Evolutionary conservation across 2,113 vertebrate species (phyloP).

Genomic region (Oriolus oriolus): DNA sequence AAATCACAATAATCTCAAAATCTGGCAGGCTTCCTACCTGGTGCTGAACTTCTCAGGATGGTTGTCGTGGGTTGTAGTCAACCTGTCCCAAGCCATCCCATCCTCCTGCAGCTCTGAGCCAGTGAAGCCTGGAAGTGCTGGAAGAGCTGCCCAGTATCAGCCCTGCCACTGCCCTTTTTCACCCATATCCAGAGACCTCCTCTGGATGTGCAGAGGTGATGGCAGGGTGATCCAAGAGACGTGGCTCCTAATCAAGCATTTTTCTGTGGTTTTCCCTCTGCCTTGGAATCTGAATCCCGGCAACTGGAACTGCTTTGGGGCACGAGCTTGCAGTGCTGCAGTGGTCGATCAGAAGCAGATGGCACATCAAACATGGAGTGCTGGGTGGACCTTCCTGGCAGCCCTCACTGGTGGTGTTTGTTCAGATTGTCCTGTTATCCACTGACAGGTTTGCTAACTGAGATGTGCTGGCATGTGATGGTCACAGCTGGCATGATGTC

Average conservation of each 20-base stretch:
- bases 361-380: background rate
- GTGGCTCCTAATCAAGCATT: background rate
- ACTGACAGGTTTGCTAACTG: background rate
- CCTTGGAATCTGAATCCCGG: background rate
- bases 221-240: background rate
- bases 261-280: background rate
- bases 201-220: background rate
- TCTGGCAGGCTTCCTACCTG: background rate
- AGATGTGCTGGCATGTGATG: background rate
- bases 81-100: background rate
- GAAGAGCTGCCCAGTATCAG: background rate
- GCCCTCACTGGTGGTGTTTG: background rate
- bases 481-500: background rate
- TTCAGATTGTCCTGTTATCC: background rate
- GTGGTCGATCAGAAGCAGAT: background rate
- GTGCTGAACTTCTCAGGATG: background rate
- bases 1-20: background rate
- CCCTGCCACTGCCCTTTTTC: background rate
- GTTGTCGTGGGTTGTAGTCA: background rate
- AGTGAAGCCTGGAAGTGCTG: background rate
- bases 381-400: background rate
- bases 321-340: background rate
- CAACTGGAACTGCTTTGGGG: background rate
- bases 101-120: accelerated
- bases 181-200: background rate